Base-by-base conservation (phyloP, 2,888 invertebrate genomes). In the Lumbricus terrestris region DNA sequence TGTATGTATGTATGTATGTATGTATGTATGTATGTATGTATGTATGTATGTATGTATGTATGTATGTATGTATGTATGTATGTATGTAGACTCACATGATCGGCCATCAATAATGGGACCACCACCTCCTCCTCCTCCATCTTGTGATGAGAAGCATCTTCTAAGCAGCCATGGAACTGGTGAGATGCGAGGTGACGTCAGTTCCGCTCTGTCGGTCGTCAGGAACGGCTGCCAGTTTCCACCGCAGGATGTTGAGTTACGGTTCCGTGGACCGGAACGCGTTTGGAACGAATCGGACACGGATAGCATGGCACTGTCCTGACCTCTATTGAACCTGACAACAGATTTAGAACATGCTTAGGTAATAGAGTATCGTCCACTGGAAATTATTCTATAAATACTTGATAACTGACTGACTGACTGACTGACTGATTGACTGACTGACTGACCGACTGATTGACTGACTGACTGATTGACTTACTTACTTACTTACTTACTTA, bases 271-370 rank as follows among this genome's bases (percentile, higher is more conserved):
- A 20, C 34, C 34, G 35, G 85, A 85, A 35, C 85, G 85, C 35
- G 35, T 23, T 85, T 85, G 85, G 37, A 85, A 85, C 85, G 85
- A 85, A 33, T 85, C 85, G 34, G 85, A 85, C 18, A 85, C 85
- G 20, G 85, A 85, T 15, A 85, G 85, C 85, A 34, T 85, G 85
- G 29, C 85, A 8, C 85, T 85, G 11, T 33, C n/a, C 13, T 85
- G 85, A 85, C 20, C 85, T 34, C 34, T 1, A 18, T 34, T 85
- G 20, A 85, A 85, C 35, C 85, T 85, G n/a, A 4, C 69, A 29
- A 69, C 11, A 69, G 29, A 69, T 69, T n/a, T 29, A 69, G 69
- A n/a, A n/a, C 69, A 29, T 0, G 4, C 69, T 69, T 0, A 69
- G 4, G 23, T 47, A 1, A 20, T 15, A 13, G 40, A 3, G 47